Base-by-base conservation (phyloP, 2,888 invertebrate species). In the Meloe dianella region DNA sequence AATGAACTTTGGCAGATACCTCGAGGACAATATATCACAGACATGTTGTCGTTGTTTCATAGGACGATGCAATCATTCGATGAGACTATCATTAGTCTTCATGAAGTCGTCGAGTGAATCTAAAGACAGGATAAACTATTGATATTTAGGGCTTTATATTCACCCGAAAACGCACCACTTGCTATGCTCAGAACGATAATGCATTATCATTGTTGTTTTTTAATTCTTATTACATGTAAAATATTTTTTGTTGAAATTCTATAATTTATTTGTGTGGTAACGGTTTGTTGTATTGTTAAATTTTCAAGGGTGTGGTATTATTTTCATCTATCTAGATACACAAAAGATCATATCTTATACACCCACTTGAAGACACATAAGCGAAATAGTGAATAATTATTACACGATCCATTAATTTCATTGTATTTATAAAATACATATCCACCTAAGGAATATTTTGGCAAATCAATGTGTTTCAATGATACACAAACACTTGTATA, bases 31-130 rank as follows among this genome's bases (percentile, higher is more conserved):
- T 68, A 71, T 67, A 71, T 73, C 73, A 73, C 69, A 47, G 8
- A 71, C 68, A 68, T 67, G 67, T 70, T 69, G 72, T 68, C 71
- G 67, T 71, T 71, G 70, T 68, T 68, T 71, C 69, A 71, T 70
- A 74, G n/a, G 71, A 67, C 71, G 69, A 20, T 7, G 47, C 67
- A 75, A 78, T 78, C 78, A 77, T 77, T 76, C 76, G 77, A 78
- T 78, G 74, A 78, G 76, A 76, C 72, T 72, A 73, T 74, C 77
- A 77, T 78, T 76, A 77, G 75, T 78, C 77, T 77, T 78, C 77
- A 78, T 78, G 71, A 76, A 71, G 70, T 69, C 61, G 68, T 66
- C 64, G 68, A 70, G 68, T 70, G 70, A 70, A 69, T 68, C 62
- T 60, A 65, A 14, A 56, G 41, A 17, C 41, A 41, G 70, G 71